Evolutionary conservation across 1,140 invertebrate species (phyloP).

Genomic region (Zaprionus tsacasi): DNA sequence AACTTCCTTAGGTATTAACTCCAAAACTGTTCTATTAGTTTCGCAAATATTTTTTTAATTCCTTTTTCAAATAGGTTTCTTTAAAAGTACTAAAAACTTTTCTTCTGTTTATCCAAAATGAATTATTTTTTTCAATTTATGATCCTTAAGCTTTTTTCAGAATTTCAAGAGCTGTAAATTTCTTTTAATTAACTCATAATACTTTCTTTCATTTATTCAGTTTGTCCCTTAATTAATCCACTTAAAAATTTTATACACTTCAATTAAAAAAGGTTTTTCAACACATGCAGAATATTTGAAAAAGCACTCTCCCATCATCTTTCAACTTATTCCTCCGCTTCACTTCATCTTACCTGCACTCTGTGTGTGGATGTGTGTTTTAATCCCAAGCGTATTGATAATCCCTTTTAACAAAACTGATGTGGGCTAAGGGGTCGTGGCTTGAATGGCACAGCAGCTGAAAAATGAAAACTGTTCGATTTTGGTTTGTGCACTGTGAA

Average conservation of each 20-base stretch:
- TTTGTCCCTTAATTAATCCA: neutral
- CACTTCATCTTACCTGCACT: constrained; percentile 58
- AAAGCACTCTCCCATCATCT: neutral
- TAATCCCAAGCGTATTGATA: constrained; percentile 62
- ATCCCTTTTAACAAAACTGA: constrained; percentile 53
- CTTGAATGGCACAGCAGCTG: constrained; percentile 62
- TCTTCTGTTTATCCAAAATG: neutral
- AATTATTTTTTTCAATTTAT: neutral
- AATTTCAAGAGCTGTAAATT: neutral
- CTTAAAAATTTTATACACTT: neutral
- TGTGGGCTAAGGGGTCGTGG: neutral
- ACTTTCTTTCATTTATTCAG: neutral
- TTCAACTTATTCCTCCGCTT: neutral
- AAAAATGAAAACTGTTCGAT: constrained; percentile 37
- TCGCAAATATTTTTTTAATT: neutral
- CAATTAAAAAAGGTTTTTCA: neutral
- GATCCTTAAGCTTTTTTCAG: neutral
- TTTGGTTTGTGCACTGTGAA: constrained; percentile 62
- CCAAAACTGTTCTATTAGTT: no score
- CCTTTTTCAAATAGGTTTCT: neutral
- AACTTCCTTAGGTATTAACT: no score
- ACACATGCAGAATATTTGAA: neutral
- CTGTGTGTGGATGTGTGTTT: neutral
- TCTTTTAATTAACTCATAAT: neutral
- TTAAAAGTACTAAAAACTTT: neutral